Conservation (phyloP, 2,888 invertebrate genomes). For the Pollenia amentaria region DNA sequence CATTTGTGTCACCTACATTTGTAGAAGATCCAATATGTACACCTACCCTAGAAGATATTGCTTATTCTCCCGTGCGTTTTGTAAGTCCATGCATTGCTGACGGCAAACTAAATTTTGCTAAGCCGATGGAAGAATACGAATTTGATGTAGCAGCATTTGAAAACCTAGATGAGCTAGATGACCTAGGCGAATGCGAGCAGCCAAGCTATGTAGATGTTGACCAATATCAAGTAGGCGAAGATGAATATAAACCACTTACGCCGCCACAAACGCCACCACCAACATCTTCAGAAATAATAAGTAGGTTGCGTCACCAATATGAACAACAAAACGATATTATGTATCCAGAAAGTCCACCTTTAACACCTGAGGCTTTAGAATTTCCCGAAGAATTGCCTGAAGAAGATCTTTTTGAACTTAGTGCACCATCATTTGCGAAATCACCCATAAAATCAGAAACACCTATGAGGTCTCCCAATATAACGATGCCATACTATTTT, state of each 20-base stretch:
- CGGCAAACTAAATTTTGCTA: background rate
- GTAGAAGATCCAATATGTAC: background rate
- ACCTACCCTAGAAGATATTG: constrained; percentile 16
- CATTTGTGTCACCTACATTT: background rate
- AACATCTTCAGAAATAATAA: constrained; percentile 35
- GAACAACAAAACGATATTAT: constrained; percentile 1
- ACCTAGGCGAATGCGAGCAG: constrained; percentile 36
- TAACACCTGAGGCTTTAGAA: constrained; percentile 10
- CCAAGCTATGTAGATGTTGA: constrained; percentile 49
- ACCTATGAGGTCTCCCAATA: constrained; percentile 31
- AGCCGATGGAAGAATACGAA: background rate
- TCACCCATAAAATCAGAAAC: constrained; percentile 18
- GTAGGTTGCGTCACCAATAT: constrained; percentile 47
- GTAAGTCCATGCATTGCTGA: constrained; percentile 37
- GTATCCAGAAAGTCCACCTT: background rate
- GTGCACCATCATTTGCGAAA: constrained; percentile 38
- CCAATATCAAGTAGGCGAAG: background rate
- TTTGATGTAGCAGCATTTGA: constrained; percentile 20
- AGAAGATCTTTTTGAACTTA: constrained; percentile 61
- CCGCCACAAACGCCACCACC: constrained; percentile 47
- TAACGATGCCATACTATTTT: constrained; percentile 62
- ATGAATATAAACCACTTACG: constrained; percentile 13
- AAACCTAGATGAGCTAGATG: constrained; percentile 26
- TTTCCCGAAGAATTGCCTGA: constrained; percentile 49
- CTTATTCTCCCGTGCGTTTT: constrained; percentile 50